A percentile compares a stretch with the other conserved stretches of the same genome.
Conservation (phyloP, 2,888 invertebrate genomes). For the Tetragonula carbonaria region DNA sequence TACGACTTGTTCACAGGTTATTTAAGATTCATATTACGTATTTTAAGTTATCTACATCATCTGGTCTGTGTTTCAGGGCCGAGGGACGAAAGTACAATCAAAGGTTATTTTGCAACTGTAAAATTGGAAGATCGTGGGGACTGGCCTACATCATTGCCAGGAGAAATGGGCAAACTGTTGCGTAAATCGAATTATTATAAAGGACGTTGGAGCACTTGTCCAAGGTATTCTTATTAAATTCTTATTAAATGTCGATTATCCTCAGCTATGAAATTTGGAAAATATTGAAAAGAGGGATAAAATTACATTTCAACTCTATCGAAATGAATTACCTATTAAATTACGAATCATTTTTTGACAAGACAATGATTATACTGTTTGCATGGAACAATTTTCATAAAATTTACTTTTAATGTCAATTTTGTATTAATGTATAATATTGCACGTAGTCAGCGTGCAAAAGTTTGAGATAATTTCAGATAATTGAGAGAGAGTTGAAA, state of each 20-base stretch:
- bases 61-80: constrained; percentile 51
- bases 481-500: no score
- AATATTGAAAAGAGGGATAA: neutral
- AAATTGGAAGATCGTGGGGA: constrained; percentile 35
- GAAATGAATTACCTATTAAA: no score
- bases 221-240: constrained; percentile 61
- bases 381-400: no score
- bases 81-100: constrained; percentile 59
- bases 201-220: constrained; percentile 61
- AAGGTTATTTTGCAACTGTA: constrained; percentile 30
- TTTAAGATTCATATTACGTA: neutral
- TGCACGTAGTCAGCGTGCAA: no score
- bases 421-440: no score
- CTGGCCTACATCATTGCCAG: constrained; percentile 65
- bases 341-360: no score
- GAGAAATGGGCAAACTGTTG: constrained; percentile 58
- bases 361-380: no score
- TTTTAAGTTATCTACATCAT: no score
- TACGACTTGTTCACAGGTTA: constrained; percentile 73
- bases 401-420: no score
- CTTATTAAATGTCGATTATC: neutral
- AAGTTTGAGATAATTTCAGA: no score
- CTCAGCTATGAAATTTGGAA: neutral
- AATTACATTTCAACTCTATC: no score
- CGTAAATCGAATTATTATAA: constrained; percentile 67